phyloP scores from a whole-genome alignment of 2,113 vertebrate species.

The Corythoichthys haematopterus region DNA sequence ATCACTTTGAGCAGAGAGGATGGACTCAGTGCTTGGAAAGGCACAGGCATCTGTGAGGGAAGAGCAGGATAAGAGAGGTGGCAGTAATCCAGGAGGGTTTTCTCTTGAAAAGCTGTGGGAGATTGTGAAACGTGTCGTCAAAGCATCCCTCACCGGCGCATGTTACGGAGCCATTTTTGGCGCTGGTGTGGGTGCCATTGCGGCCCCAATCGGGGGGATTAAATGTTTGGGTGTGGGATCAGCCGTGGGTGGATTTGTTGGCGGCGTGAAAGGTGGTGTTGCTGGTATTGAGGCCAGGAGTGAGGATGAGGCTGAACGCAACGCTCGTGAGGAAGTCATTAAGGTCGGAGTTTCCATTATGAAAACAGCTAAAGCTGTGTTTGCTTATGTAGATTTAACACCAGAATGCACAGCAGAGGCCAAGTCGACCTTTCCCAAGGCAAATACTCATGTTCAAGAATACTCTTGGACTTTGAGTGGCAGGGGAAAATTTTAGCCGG shows the following conservation, averaged over 20 bases:
- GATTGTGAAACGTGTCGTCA: slow-evolving; percentile 58
- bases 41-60: slow-evolving; percentile 63
- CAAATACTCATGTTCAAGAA: no score
- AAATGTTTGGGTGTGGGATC: slow-evolving; percentile 55
- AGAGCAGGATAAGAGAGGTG: slow-evolving; percentile 42
- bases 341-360: slow-evolving; percentile 54
- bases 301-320: slow-evolving; percentile 54
- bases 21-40: slow-evolving; percentile 49
- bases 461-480: no score
- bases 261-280: slow-evolving; percentile 58
- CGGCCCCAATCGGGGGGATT: slow-evolving; percentile 47
- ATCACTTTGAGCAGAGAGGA: background rate
- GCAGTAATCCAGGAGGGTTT: slow-evolving; percentile 25
- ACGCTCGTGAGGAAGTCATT: slow-evolving; percentile 62
- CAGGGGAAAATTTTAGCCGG: no score
- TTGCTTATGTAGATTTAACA: no score
- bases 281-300: slow-evolving; percentile 50
- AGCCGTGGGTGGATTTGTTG: slow-evolving; percentile 62
- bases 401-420: no score
- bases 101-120: background rate
- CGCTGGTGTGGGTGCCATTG: slow-evolving; percentile 52
- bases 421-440: no score
- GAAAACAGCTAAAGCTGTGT: slow-evolving; percentile 40
- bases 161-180: slow-evolving; percentile 65
- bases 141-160: slow-evolving; percentile 64